Evolutionary conservation across 2,797 vertebrate species (phyloP), one percentile per base, ranked within the genome.

Genomic region (Hoplostethus mediterraneus): DNA sequence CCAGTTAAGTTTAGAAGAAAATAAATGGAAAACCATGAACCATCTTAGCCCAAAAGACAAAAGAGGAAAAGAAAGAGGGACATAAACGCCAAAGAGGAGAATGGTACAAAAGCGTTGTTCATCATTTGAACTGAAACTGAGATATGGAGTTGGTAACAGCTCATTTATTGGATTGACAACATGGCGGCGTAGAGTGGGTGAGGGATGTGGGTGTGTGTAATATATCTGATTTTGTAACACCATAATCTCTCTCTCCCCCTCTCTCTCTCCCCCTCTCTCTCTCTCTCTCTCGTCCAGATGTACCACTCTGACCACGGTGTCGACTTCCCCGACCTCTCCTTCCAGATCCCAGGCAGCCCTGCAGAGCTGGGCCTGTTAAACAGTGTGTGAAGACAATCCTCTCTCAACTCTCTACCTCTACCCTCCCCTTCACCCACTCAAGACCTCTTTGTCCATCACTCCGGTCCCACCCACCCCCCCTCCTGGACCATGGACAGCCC

Each of bases 401-500:
- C 40, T 4, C n/a, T 5, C 63, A 30, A 16, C 31, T 8, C 55
- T 49, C 9, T 21, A 44, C 33, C 33, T 58, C 40, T 7, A 14
- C 65, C 33, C 1, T 12, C 21, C 21, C 12, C 62, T 38, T 12
- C 38, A 58, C 14, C 63, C 44, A 0, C 67, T 40, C 48, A 61
- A 54, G 47, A 42, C 31, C 11, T 66, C 17, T 5, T 30, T 12
- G 13, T 17, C 38, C 44, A 2, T 4, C 59, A 14, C 57, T 73
- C 72, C 57, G 8, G 3, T 45, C 33, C 49, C 68, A 9, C n/a
- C 62, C n/a, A n/a, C n/a, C 33, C 44, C 40, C 36, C 47, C 42
- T 53, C 52, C 48, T 44, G 75, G 59, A 94, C 73, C 88, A 99
- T 99, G 98, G 96, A 97, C 95, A 96, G 96, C 94, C 93, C 96